Evolutionary conservation across 64 coral and sea anemone species (phyloP), one percentile per base, ranked within the genome.

Genomic region (Porites lutea): DNA sequence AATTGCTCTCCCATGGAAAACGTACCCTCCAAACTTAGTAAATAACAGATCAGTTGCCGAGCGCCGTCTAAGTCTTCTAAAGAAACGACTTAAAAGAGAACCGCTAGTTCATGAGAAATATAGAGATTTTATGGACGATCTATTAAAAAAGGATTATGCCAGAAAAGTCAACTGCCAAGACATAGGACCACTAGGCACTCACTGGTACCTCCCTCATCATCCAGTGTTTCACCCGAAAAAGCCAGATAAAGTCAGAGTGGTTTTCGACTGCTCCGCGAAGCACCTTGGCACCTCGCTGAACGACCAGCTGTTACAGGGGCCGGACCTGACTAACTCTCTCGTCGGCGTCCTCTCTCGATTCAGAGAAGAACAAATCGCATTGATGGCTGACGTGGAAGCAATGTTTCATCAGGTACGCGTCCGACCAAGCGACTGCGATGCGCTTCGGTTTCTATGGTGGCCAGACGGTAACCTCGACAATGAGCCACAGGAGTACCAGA

Each of bases 371-470:
- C 75, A 66, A 60, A 60, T 88, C 3, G 63, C 91, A 3, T 10
- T 93, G 7, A 93, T 93, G 92, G 77, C 68, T 7, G 91, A 93
- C 51, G 53, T 93, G 11, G 82, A 93, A 79, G 55, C 82, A 19
- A 87, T 93, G 91, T 93, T 87, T 15, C 73, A 87, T 18, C 83
- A 93, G 74, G 91, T 93, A 5, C 20, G 73, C 18, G 83, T 93
- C 0, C 73, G 21, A 20, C 81, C 72, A 43, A 79, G 64, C 6
- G 89, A 91, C 45, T 74, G 79, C 18, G 48, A 53, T 12, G 60
- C 60, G 5, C 52, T 74, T 18, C 60, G 77, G 7, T 82, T 71
- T 15, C 10, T 82, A 37, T 91, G 89, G 89, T 91, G 77, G 67
- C 89, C 89, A 12, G 78, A 91, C 12, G 65, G 89, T 57, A 67